Evolutionary conservation across 2,797 vertebrate species (phyloP).

Genomic region (Anolis apletophallus): DNA sequence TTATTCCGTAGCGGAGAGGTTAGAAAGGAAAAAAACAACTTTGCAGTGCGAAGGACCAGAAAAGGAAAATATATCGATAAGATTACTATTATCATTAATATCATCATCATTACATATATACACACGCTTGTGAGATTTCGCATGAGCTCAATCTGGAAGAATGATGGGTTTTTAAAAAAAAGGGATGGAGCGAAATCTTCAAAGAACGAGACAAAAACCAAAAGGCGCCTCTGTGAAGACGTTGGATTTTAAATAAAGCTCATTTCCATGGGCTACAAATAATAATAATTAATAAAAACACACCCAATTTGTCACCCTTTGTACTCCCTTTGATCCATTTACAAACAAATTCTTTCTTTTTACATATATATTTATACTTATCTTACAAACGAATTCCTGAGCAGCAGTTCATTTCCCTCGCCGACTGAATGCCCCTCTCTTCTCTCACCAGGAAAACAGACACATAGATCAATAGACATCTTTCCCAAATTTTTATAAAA

Average conservation of each 20-base stretch:
- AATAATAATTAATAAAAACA: slow-evolving; percentile 14
- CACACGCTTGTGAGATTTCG: slow-evolving; percentile 64
- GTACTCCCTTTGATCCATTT: slow-evolving; percentile 61
- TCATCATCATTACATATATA: slow-evolving; percentile 71
- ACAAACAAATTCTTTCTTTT: slow-evolving; percentile 53
- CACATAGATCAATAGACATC: too few species aligned
- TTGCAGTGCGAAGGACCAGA: slow-evolving; percentile 58
- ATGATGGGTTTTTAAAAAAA: slow-evolving; percentile 54
- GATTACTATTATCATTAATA: not conserved
- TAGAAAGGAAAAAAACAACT: slow-evolving; percentile 55
- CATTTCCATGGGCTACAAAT: slow-evolving; percentile 54
- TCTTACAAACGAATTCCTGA: slow-evolving; percentile 77
- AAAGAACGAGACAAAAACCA: slow-evolving; percentile 19
- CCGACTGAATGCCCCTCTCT: slow-evolving; percentile 56
- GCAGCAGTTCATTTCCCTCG: slow-evolving; percentile 68
- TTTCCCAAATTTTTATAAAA: not conserved
- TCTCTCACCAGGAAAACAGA: slow-evolving; percentile 53
- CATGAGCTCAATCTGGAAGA: slow-evolving; percentile 58
- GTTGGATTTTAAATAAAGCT: slow-evolving; percentile 73
- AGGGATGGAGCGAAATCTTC: slow-evolving; percentile 40
- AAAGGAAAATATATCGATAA: slow-evolving; percentile 64
- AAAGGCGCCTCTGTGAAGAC: slow-evolving; percentile 63
- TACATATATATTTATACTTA: slow-evolving; percentile 58
- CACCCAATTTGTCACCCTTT: slow-evolving; percentile 59
- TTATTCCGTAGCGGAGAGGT: slow-evolving; percentile 35